A percentile compares a stretch with the other conserved stretches of the same genome.
Evolutionary conservation across 2,797 vertebrate species (phyloP).

Genomic region (Danio albolineatus): DNA sequence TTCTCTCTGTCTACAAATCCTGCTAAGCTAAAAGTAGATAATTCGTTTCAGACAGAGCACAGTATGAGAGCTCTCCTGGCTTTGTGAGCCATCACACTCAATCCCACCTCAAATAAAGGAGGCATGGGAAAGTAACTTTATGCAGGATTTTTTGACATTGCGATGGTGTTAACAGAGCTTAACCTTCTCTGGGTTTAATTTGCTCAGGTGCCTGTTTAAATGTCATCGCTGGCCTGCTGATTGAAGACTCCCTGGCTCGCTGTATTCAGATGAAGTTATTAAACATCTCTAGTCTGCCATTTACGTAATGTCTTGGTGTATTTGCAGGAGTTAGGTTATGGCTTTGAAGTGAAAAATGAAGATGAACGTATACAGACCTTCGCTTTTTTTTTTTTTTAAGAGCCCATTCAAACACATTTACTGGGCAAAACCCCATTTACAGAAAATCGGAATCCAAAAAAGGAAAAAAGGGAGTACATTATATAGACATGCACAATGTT

Average conservation of each 20-base stretch:
- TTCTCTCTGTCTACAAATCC: constrained; percentile 44
- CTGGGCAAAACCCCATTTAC: constrained; percentile 2
- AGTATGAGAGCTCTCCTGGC: constrained; percentile 30
- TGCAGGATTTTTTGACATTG: constrained; percentile 51
- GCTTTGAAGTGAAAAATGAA: constrained; percentile 25
- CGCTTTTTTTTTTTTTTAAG: neutral
- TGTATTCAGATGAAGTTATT: constrained; percentile 57
- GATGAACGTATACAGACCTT: neutral
- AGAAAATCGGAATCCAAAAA: neutral
- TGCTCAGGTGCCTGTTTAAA: constrained; percentile 61
- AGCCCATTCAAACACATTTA: neutral
- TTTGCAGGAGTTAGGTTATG: constrained; percentile 45
- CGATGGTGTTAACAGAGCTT: constrained; percentile 55
- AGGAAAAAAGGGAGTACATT: no score
- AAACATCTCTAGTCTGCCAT: constrained; percentile 51
- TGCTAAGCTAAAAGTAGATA: constrained; percentile 49
- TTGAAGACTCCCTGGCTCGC: constrained; percentile 46
- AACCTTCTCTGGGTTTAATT: constrained; percentile 58
- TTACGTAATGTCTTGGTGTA: constrained; percentile 49
- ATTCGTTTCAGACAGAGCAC: constrained; percentile 44
- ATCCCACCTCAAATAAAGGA: constrained; percentile 36
- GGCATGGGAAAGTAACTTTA: constrained; percentile 46
- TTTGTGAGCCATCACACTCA: constrained; percentile 42
- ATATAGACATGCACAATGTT: no score
- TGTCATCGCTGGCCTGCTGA: constrained; percentile 52